Evolutionary conservation across 1,140 invertebrate species (phyloP), one percentile per base, ranked within the genome.

Genomic region (Tribolium castaneum): DNA sequence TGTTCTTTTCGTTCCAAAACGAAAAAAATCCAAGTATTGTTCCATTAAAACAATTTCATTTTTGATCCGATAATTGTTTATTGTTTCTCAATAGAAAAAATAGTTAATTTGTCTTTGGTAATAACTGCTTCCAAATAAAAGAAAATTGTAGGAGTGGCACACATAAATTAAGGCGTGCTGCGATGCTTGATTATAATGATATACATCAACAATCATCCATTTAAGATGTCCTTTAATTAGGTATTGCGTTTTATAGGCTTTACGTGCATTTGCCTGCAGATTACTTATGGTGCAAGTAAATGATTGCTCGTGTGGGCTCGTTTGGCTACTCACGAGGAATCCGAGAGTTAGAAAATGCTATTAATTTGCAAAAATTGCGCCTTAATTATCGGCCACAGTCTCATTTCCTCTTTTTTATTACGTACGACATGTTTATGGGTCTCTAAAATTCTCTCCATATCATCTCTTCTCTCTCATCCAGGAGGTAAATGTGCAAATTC

Each of bases 171-270:
- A 66, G 59, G 59, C 59, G 59, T 66, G 59, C 30, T 25, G 22
- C 6, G 25, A 35, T 66, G 45, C 25, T 66, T 66, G 59, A 66
- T 66, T 66, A 66, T 66, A 66, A 66, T 66, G 25, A 66, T 66
- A 66, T 66, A 66, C 59, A 66, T 66, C 59, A 35, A 35, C 25
- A 66, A 66, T 66, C 59, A 35, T 35, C 30, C 30, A 66, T 66
- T 66, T 66, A 35, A 34, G 59, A 66, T 66, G 59, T 66, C 54
- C 54, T 59, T 66, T 66, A 66, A 66, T 66, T 66, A 66, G 34
- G 34, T 22, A 35, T 13, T 66, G 59, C 59, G 59, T 66, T 25
- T 12, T 19, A 52, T 52, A 1, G 12, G 6, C 16, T 52, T 52
- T 45, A 45, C 39, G 7, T 45, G 39, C 39, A 45, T 45, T 45